These are phyloP conservation scores for Tragelaphus imberbis DNA, from an alignment of 2,113 vertebrate species.

Conservation along the genomic window DNA sequence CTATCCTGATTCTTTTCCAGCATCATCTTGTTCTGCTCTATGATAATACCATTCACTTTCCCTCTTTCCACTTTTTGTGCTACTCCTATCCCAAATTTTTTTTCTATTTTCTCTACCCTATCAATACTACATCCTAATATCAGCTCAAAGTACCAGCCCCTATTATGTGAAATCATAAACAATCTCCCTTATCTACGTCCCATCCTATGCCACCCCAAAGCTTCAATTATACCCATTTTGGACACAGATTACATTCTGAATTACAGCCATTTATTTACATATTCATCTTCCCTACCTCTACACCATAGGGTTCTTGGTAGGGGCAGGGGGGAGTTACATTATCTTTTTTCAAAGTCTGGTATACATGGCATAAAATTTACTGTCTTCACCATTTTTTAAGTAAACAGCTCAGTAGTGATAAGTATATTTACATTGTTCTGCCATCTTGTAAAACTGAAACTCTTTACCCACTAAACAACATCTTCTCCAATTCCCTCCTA, in stretches of 20 bases:
- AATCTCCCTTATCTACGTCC: not conserved
- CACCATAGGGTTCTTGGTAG: not conserved
- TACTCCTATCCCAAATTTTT: not conserved
- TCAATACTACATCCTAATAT: not conserved
- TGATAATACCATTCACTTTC: not conserved
- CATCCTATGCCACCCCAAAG: not conserved
- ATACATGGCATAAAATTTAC: not conserved
- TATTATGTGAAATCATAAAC: not conserved
- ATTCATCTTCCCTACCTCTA: not conserved
- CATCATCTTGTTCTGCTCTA: not conserved
- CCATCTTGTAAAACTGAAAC: not conserved
- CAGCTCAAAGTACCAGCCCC: not conserved
- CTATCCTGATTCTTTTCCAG: not conserved
- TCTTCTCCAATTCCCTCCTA: not conserved
- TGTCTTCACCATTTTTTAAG: not conserved
- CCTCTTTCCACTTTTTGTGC: not conserved
- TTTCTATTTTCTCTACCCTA: not conserved
- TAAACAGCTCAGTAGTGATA: not conserved
- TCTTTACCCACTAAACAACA: not conserved
- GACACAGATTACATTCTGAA: not conserved
- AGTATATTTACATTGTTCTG: not conserved
- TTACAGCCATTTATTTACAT: not conserved
- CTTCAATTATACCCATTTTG: not conserved
- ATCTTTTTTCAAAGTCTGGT: not conserved
- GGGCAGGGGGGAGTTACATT: fast-evolving